Base-by-base conservation (phyloP, 2,888 invertebrate species). In the Hirtodrosophila confusa region DNA sequence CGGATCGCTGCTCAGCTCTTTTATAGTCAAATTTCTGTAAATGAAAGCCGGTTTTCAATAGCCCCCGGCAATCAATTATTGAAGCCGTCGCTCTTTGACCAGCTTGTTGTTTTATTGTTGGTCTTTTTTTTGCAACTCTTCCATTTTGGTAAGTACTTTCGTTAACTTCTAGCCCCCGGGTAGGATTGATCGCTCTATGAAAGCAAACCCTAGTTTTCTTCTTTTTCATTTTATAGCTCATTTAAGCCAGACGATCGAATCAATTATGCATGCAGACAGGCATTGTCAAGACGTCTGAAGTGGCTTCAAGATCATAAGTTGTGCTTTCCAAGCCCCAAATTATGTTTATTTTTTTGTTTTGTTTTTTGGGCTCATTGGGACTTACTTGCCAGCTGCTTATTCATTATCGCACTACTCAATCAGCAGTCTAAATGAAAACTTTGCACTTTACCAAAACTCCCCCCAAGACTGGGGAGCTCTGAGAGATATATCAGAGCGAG, bases 401-500 rank as follows among this genome's bases (percentile, higher is more conserved):
- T 80, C 78, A 88, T 82, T 88, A 83, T 83, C 82, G 69, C 74
- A 35, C 43, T 55, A 68, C 82, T 88, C 85, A 70, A 82, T 82
- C 82, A 69, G 66, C 67, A 45, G 68, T 61, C 75, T 37, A 55
- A 82, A 82, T 74, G 66, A 80, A 84, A 83, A 83, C 80, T 83
- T 83, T 83, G 82, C 68, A 87, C 85, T 80, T 67, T 48, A 49
- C 44, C 44, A 61, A 55, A 60, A 48, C 23, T 41, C 62, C 44
- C 47, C 47, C 49, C 33, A n/a, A 23, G 47, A 27, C 29, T 4
- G 9, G 11, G 40, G 33, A 50, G 44, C 24, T 36, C n/a, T n/a
- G 24, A 61, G 62, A 77, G 44, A 57, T 50, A 58, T 75, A 71
- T 72, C 54, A 47, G 48, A 27, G 53, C 37, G 55, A 64, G 61